Evolutionary conservation across 2,797 vertebrate genomes (phyloP).

Genomic region (Gobionotothen gibberifrons): DNA sequence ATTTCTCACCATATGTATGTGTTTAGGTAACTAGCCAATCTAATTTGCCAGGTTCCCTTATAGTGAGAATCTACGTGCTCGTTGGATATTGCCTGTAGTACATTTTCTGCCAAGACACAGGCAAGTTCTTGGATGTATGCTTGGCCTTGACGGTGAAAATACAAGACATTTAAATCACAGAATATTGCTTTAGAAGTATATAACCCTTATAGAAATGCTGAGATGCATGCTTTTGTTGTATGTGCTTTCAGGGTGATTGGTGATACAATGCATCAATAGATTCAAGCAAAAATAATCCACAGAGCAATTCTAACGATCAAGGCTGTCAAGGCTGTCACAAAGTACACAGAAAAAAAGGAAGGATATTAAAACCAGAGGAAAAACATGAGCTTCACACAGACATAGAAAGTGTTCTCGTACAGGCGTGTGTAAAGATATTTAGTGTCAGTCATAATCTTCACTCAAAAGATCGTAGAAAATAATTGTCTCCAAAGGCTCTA

Average conservation of each 20-base stretch:
- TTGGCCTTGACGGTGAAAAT: background rate
- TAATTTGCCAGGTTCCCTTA: no score
- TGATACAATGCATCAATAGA: background rate
- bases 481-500: conserved; percentile 28
- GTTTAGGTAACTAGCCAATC: no score
- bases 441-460: conserved; percentile 24
- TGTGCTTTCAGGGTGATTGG: background rate
- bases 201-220: background rate
- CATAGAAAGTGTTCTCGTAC: background rate
- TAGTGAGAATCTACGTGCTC: no score
- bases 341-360: background rate
- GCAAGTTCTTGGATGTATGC: no score
- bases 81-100: no score
- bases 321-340: background rate
- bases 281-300: background rate
- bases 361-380: conserved; percentile 2
- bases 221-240: background rate
- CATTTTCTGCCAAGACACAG: no score
- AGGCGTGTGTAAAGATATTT: conserved; percentile 16
- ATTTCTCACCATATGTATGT: background rate
- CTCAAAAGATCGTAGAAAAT: conserved; percentile 7
- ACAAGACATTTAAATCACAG: background rate
- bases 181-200: background rate
- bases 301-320: background rate
- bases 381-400: background rate